Base-by-base conservation (phyloP, 2,888 invertebrate genomes). In the Chaitophorus viminalis region DNA sequence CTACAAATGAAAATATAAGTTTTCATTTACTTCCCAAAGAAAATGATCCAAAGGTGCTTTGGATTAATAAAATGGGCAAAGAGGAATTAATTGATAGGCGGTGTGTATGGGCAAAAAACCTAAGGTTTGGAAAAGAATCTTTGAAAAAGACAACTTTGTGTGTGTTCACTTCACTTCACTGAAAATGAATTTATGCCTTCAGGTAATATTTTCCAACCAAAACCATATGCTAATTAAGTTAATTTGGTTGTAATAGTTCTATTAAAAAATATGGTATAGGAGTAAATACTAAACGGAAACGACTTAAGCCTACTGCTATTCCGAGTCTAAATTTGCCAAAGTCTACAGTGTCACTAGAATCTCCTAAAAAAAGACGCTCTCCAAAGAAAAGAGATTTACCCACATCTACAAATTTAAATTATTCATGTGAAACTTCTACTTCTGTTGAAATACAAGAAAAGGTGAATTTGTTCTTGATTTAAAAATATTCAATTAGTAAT, bases 1-100 rank as follows among this genome's bases (percentile, higher is more conserved):
- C 72, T 72, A 29, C 33, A 72, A 72, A 72, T 46, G n/a, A 25
- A 46, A 46, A 46, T n/a, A n/a, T 76, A 17, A 76, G 76, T 46
- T 76, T 76, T 76, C 76, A 76, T 76, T 46, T 46, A 46, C 9
- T 46, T 46, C 76, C 76, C 9, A 76, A 46, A n/a, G 39, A n/a
- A 46, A 76, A 76, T 46, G 76, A 76, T 0, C n/a, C 76, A 46
- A 76, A 76, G 9, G 76, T 76, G 1, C 8, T 76, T 5, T 46
- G 76, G 46, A 76, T n/a, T 46, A 76, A 76, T 17, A 46, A 76
- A 46, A 25, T 46, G 1, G 76, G 76, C 0, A 39, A 46, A 18
- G 46, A 76, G n/a, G 76, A 76, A 76, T 46, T 76, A 17, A 29
- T 76, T 9, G 29, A 76, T 29, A 39, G 76, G 3, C 76, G 46